Base-by-base conservation (phyloP, 2,888 invertebrate genomes). In the Pterostichus niger region DNA sequence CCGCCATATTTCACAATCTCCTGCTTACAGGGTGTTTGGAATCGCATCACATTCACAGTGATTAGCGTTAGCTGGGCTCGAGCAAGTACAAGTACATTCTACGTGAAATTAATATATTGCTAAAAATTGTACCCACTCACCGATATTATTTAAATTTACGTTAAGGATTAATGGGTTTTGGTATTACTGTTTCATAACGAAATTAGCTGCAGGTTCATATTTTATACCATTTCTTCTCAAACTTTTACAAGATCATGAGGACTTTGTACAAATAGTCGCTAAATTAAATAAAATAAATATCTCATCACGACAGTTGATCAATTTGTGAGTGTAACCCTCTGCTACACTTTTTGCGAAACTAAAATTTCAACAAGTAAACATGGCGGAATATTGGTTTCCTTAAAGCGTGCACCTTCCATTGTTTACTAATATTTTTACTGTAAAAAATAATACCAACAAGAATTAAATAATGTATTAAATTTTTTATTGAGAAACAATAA, bases 1-100 rank as follows among this genome's bases (percentile, higher is more conserved):
- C 78, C 59, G 59, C 59, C 78, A 78, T 78, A 78, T 78, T 78
- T 78, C 59, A 78, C 78, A 78, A 44, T 59, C 56, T 56, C 46
- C 44, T 44, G 52, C 75, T 31, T 75, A 59, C 78, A 40, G 78
- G 61, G 75, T 75, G 75, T 75, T 75, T 75, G 52, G 33, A 75
- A 52, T 52, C 31, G 75, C 75, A 75, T 75, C 49, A 52, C 33
- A 31, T 33, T 49, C 75, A 40, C 24, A 49, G 75, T 52, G 52
- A 52, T 75, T 75, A 52, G 75, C 75, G 24, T 64, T 64, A 31
- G 35, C 64, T 35, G n/a, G 9, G 1, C 64, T 46, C 11, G 31
- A 61, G 11, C 59, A 40, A 64, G 64, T 59, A 15, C 40, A 59
- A 17, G 59, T 33, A 33, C 64, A 13, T 13, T 56, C 33, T 33